Evolutionary conservation across 2,797 vertebrate genomes (phyloP), one percentile per base, ranked within the genome.

Genomic region (Thripadectes ignobilis): DNA sequence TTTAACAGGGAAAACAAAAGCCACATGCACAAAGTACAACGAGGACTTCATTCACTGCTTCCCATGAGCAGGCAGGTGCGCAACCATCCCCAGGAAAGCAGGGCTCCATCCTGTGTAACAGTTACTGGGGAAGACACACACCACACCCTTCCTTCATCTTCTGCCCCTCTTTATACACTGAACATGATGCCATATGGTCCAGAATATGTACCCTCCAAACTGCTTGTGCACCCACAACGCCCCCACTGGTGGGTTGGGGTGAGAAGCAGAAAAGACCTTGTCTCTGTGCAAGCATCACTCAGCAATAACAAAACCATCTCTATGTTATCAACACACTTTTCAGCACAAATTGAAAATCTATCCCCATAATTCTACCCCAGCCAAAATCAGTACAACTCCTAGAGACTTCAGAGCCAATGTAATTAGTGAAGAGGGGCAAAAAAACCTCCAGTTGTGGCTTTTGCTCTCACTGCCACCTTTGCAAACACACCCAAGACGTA

Each of bases 391-490:
- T 45, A 76, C n/a, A 58, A 39, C 24, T 69, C 29, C 57, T 51
- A 45, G 48, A 66, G 19, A 23, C 20, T 88, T 51, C 52, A 58
- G 10, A 77, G 32, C 14, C 41, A 76, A 73, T 4, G 12, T 34
- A n/a, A 46, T 46, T 26, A 54, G 16, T 8, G 43, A 63, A 49
- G 17, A 38, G 45, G 43, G 20, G 68, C 14, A 54, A 62, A 32
- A 39, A 45, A 26, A 38, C 2, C 5, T 10, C 7, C 5, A 8
- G 12, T 5, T 0, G 2, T 12, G 34, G 23, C 51, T n/a, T 27
- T 41, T 0, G 3, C 12, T 83, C 18, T 68, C 34, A 16, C 34
- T 20, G 15, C 7, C 63, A 68, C 22, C 41, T 75, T 36, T 59
- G 29, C 49, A 62, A 78, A 54, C 14, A 6, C 49, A 65, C 21